Base-by-base conservation (phyloP, 35 echinoderm and acorn worm species). In the Ophioderma brevispina region DNA sequence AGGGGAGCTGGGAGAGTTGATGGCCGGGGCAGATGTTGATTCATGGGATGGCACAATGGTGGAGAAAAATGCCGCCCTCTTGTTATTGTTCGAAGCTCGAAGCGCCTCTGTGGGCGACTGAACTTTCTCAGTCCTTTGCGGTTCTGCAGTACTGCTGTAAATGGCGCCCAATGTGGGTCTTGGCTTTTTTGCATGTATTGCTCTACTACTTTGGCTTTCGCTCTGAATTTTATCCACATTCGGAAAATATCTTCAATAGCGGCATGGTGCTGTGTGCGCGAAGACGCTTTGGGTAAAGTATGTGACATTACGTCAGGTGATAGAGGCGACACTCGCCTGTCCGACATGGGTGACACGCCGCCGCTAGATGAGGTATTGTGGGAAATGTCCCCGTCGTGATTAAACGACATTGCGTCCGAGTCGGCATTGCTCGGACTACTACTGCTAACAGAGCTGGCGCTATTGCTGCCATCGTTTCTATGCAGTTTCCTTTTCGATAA, bases 241-340 rank as follows among this genome's bases (percentile, higher is more conserved):
- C 36, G 86, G 81, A 92, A 98, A 30, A 86, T 81, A 76, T 94
- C 82, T 35, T 75, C 76, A 33, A 86, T 41, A 15, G 59, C 59
- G n/a, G 59, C 55, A 55, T 82, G 13, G 76, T 91, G 76, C 76
- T 55, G 37, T 84, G 89, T 83, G 80, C 86, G 89, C 88, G 90
- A 64, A 85, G 91, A 55, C 88, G 87, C 89, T 90, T 98, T 98
- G 0, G 96, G 96, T 84, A 98, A 50, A 36, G 92, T 98, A 86
- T 98, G 92, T 30, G 89, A 79, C 77, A 79, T 84, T 11, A 87
- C 32, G n/a, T 77, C 76, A 15, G 46, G n/a, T 36, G 77, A 63
- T 0, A 49, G 8, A 77, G 93, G 75, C 18, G 91, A 78, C 50
- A 42, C 36, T 0, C 82, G 63, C 52, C 90, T 40, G 31, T 76